Evolutionary conservation across 2,797 vertebrate species (phyloP).

Genomic region (Phaenicophaeus curvirostris): DNA sequence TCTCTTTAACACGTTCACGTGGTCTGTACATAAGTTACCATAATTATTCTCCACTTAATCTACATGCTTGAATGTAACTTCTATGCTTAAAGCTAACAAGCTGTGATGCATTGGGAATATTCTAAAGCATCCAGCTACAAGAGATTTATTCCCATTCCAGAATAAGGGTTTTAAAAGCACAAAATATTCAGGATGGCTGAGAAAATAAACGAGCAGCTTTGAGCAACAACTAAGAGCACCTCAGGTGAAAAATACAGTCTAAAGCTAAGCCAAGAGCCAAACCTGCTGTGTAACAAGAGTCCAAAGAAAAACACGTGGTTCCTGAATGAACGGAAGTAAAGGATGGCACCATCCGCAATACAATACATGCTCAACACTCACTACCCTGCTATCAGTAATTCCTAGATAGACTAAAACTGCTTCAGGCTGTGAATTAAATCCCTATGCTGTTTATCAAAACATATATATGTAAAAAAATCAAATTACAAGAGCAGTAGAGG

Average conservation of each 20-base stretch:
- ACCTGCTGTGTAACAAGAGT: not conserved
- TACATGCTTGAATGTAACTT: not conserved
- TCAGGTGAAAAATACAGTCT: not conserved
- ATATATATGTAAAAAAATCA: not conserved
- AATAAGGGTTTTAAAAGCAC: not conserved
- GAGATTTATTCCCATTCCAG: not conserved
- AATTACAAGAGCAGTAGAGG: not conserved
- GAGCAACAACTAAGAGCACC: not conserved
- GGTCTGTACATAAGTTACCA: not conserved
- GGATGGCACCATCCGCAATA: not conserved
- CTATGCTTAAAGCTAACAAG: not conserved
- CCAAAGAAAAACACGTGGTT: rapidly evolving
- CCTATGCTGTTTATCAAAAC: not conserved
- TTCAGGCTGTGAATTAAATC: not conserved
- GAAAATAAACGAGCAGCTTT: not conserved
- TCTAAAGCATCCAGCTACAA: not conserved
- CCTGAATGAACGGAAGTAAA: not conserved
- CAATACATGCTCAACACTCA: not conserved
- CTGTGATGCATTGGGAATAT: not conserved
- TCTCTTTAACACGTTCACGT: not conserved
- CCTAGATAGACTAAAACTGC: not conserved
- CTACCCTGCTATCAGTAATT: not conserved
- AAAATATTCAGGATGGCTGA: not conserved
- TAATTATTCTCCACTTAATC: not conserved
- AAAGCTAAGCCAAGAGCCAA: not conserved